Conservation (phyloP, 2,113 vertebrate species). For the Austrofundulus limnaeus region DNA sequence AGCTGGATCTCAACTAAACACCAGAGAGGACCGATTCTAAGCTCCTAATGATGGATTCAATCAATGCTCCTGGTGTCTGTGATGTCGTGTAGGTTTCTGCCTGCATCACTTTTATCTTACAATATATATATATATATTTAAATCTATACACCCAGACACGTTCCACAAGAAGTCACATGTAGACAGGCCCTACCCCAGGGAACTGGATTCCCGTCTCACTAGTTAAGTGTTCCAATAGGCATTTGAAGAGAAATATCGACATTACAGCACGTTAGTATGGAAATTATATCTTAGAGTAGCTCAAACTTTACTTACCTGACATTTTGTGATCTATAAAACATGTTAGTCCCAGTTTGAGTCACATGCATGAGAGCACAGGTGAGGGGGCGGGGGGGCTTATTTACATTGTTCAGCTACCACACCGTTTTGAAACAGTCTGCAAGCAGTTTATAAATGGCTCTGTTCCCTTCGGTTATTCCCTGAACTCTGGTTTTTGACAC, state of each 20-base stretch:
- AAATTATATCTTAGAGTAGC: slow-evolving; percentile 77
- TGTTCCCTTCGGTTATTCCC: slow-evolving; percentile 85
- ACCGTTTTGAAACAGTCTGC: slow-evolving; percentile 84
- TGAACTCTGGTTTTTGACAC: slow-evolving; percentile 85
- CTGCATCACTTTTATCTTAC: slow-evolving; percentile 69
- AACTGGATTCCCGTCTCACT: slow-evolving; percentile 71
- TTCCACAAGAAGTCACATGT: slow-evolving; percentile 81
- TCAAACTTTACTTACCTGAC: slow-evolving; percentile 83
- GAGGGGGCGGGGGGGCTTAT: slow-evolving; percentile 76
- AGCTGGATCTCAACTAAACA: slow-evolving; percentile 75
- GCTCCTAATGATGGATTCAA: slow-evolving; percentile 68
- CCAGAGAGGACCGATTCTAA: slow-evolving; percentile 73
- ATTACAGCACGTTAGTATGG: slow-evolving; percentile 80
- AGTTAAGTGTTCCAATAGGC: slow-evolving; percentile 78
- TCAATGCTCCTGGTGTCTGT: slow-evolving; percentile 67
- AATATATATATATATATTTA: slow-evolving; percentile 61
- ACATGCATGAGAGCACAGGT: slow-evolving; percentile 82
- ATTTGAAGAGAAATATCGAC: slow-evolving; percentile 81
- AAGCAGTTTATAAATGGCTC: slow-evolving; percentile 85
- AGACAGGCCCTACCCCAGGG: slow-evolving; percentile 77
- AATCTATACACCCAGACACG: slow-evolving; percentile 81
- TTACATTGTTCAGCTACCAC: slow-evolving; percentile 82
- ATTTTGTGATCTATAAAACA: slow-evolving; percentile 83
- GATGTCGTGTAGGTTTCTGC: slow-evolving; percentile 70
- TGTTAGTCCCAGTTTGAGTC: slow-evolving; percentile 79